Base-by-base conservation (phyloP, 2,113 vertebrate genomes). In the Psittacus erithacus region DNA sequence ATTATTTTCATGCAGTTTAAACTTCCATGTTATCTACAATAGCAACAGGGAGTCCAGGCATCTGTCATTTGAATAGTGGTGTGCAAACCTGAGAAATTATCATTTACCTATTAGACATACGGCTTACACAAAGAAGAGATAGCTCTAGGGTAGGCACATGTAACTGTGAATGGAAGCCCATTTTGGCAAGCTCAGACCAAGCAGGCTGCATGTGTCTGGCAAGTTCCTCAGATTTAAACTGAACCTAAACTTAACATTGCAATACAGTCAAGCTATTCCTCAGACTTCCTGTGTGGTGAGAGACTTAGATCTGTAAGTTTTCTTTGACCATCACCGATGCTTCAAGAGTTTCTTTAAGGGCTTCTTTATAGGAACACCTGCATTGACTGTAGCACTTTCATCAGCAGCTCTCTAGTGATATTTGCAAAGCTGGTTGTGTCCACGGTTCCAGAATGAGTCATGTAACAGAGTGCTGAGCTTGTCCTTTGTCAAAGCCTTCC, bases 321-420 rank as follows among this genome's bases (percentile, higher is more conserved):
- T 92, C 88, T 91, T 96, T 95, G 93, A 80, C 90, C 52, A 69
- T 87, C 80, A 46, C 15, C 62, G 52, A 50, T 75, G 57, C 65
- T 82, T 84, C 82, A 95, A 55, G 69, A 91, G 52, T 92, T 94
- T 96, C 93, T 96, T 79, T 74, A 96, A 96, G 93, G 62, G 25
- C 47, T 93, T 88, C 79, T 92, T 96, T 90, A 84, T 71, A 64
- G 68, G 60, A 88, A 93, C 43, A 71, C 88, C 82, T 95, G 95
- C 38, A 43, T 92, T 83, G 71, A 25, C 46, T 60, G 57, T 27
- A 79, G 57, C 52, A 88, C 62, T 96, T 93, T 94, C 90, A 86
- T 94, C 83, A 94, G 28, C 3, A 8, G 1, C 23, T 91, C 57
- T 93, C 52, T 24, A 73, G 86, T 49, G 86, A 39, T 94, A 88